Percentiles rank a stretch among this genome's conserved stretches.
Conservation (phyloP, 1,140 invertebrate genomes). For the Muscidifurax raptorellus region DNA sequence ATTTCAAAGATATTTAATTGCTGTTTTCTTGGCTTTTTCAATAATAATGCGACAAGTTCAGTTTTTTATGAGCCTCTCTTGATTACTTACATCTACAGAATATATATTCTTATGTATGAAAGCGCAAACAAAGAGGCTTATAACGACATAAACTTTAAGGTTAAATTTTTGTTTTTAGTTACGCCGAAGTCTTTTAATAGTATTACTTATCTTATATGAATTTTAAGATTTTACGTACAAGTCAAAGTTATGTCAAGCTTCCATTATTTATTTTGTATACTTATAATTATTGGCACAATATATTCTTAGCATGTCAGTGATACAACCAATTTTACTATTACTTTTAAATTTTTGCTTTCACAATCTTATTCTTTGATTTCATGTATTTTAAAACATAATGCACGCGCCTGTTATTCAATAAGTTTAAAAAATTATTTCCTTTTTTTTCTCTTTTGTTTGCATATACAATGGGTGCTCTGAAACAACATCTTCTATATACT, state of each 20-base stretch:
- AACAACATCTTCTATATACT: constrained; percentile 39
- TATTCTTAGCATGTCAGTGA: constrained; percentile 36
- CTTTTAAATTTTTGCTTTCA: constrained; percentile 19
- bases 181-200: neutral
- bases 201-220: constrained; percentile 10
- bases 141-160: neutral
- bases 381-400: neutral
- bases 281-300: constrained; percentile 25
- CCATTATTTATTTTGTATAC: constrained; percentile 39
- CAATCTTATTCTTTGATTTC: constrained; percentile 36
- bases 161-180: constrained; percentile 9
- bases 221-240: constrained; percentile 30
- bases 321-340: constrained; percentile 3
- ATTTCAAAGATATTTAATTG: constrained; percentile 10
- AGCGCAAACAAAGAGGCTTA: neutral
- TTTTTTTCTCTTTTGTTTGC: constrained; percentile 25
- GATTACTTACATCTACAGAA: neutral
- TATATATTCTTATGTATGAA: neutral
- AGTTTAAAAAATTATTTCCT: constrained; percentile 14
- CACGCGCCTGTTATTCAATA: neutral
- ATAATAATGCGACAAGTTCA: neutral
- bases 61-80: constrained; percentile 25
- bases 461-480: constrained; percentile 23
- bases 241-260: constrained; percentile 2
- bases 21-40: neutral